Evolutionary conservation across 30 jellyfish, hydroid and myxozoan genomes (phyloP).

Genomic region (Hydra vulgaris): DNA sequence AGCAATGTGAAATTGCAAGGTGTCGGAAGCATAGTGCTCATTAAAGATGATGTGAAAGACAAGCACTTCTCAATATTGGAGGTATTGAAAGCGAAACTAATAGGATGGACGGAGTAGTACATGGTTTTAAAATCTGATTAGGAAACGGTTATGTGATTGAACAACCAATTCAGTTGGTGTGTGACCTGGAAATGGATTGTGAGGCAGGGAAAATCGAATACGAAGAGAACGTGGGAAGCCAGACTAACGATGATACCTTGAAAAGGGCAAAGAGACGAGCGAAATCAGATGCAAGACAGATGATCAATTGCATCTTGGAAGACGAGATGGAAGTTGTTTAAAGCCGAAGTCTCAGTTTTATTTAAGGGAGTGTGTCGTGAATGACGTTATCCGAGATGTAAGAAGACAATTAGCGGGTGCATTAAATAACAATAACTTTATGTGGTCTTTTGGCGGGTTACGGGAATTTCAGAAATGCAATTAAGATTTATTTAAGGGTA

Average conservation of each 20-base stretch:
- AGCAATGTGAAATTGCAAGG: slow-evolving; percentile 1
- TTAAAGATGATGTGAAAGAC: slow-evolving; percentile 32
- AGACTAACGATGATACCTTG: background rate
- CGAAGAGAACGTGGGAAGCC: background rate
- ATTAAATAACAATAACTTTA: too few relatives aligned
- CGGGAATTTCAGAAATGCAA: too few relatives aligned
- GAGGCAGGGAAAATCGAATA: background rate
- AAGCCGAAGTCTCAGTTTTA: background rate
- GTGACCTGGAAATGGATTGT: slow-evolving; percentile 34
- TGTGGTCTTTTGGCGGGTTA: too few relatives aligned
- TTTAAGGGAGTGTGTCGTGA: too few relatives aligned
- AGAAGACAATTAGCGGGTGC: too few relatives aligned
- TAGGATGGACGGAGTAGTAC: slow-evolving; percentile 27
- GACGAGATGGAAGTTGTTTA: background rate
- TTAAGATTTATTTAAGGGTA: too few relatives aligned
- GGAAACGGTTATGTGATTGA: slow-evolving; percentile 50
- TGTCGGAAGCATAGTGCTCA: slow-evolving; percentile 32
- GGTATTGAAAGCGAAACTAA: slow-evolving; percentile 14
- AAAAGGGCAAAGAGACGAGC: background rate
- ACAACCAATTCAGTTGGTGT: slow-evolving; percentile 35
- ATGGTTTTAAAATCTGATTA: slow-evolving; percentile 31
- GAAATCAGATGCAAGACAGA: background rate
- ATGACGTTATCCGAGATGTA: too few relatives aligned
- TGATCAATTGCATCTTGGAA: background rate
- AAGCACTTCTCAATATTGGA: slow-evolving; percentile 34